Conservation (phyloP, 1,140 invertebrate species). For the Papilio glaucus region DNA sequence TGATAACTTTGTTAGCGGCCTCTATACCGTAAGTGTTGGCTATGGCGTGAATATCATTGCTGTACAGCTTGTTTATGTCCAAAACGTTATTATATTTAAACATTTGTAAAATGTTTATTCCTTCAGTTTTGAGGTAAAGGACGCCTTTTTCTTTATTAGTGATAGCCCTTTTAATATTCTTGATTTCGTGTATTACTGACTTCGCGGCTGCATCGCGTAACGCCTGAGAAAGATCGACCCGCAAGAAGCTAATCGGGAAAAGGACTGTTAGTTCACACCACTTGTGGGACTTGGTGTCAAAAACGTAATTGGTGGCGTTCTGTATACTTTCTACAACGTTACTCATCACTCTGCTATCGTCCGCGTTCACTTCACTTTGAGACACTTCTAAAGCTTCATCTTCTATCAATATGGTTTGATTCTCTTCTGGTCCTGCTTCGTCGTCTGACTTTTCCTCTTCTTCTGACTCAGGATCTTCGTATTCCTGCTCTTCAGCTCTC, state of each 20-base stretch:
- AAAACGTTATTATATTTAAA: conserved; percentile 91
- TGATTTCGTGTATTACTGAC: conserved; percentile 91
- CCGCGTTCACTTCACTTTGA: conserved; percentile 58
- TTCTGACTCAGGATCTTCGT: conserved; percentile 82
- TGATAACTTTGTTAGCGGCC: conserved; percentile 95
- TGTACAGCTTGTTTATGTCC: conserved; percentile 94
- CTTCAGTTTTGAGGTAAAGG: conserved; percentile 94
- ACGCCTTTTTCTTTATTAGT: conserved; percentile 86
- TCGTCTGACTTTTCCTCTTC: conserved; percentile 83
- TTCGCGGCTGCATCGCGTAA: conserved; percentile 89
- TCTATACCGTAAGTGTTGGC: conserved; percentile 97
- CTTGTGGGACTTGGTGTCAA: conserved; percentile 87
- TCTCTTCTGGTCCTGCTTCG: conserved; percentile 61
- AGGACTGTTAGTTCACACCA: conserved; percentile 84
- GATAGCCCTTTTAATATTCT: conserved; percentile 93
- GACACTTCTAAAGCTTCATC: conserved; percentile 68
- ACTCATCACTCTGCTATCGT: conserved; percentile 62
- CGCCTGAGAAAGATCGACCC: conserved; percentile 91
- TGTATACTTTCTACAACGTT: conserved; percentile 73
- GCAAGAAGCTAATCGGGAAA: conserved; percentile 87
- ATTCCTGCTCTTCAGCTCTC: conserved; percentile 81
- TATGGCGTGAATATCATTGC: conserved; percentile 97
- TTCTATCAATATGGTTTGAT: conserved; percentile 61
- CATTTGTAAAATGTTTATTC: conserved; percentile 96
- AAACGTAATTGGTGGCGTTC: conserved; percentile 87